Conservation (phyloP, 2,888 invertebrate genomes). For the Eugnorisma glareosa region DNA sequence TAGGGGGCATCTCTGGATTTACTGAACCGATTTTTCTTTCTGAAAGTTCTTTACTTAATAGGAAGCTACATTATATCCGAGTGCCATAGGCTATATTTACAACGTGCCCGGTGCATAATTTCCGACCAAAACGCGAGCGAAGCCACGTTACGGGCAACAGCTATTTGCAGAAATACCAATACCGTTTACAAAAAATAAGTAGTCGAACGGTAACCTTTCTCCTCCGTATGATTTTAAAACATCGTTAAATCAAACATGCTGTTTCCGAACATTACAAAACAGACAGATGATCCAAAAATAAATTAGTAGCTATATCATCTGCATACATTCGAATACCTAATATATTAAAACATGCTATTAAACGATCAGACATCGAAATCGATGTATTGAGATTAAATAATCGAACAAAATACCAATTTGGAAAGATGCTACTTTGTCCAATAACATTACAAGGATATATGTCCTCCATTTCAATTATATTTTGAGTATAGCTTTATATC, state of each 20-base stretch:
- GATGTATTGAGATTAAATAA: not conserved
- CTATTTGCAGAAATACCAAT: no score
- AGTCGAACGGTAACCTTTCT: not conserved
- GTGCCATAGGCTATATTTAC: no score
- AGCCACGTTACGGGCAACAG: no score
- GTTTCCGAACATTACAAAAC: constrained; percentile 24
- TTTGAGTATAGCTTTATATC: not conserved
- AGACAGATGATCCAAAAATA: constrained; percentile 22
- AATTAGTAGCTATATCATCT: not conserved
- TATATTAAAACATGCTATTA: constrained; percentile 11
- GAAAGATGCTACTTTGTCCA: no score
- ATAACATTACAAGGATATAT: not conserved
- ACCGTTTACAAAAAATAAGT: not conserved
- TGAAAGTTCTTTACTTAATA: no score
- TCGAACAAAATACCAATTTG: not conserved
- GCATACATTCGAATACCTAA: constrained; percentile 9
- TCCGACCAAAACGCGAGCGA: no score
- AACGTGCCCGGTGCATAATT: no score
- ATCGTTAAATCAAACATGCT: not conserved
- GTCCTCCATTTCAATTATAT: not conserved
- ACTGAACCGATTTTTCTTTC: no score
- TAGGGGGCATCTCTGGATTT: no score
- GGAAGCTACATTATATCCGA: no score
- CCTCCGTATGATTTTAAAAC: not conserved
- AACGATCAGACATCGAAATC: no score